Evolutionary conservation across 2,797 vertebrate species (phyloP).

Genomic region (Xenopus petersii): DNA sequence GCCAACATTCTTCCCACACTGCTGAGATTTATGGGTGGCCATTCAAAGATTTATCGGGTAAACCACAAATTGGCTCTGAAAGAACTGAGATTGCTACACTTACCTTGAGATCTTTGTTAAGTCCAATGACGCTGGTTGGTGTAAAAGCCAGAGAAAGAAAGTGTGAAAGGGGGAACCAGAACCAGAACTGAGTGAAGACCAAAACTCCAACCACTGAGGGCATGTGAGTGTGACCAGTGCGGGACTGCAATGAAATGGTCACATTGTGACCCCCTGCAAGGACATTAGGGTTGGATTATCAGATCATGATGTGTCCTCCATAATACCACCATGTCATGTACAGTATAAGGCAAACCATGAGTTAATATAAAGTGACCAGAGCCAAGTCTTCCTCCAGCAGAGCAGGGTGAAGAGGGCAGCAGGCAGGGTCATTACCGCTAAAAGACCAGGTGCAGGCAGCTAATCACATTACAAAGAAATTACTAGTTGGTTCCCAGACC

Average conservation of each 20-base stretch:
- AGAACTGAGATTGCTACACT: neutral
- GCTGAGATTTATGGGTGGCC: neutral
- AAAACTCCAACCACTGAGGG: conserved; percentile 94
- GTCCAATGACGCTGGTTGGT: conserved; percentile 94
- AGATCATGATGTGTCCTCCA: neutral
- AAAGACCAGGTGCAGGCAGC: conserved; percentile 27
- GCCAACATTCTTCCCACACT: neutral
- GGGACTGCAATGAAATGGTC: conserved; percentile 95
- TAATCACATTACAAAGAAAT: conserved; percentile 52
- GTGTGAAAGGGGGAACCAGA: conserved; percentile 98
- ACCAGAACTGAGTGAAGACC: conserved; percentile 99
- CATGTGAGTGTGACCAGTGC: conserved; percentile 98
- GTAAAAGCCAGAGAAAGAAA: conserved; percentile 94
- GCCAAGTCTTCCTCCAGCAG: conserved; percentile 17
- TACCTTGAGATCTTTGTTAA: conserved; percentile 99
- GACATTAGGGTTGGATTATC: conserved; percentile 2
- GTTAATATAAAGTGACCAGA: conserved; percentile 22
- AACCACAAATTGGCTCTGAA: neutral
- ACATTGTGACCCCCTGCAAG: conserved; percentile 90
- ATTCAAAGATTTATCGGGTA: no score
- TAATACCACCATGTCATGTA: neutral
- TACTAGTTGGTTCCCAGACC: neutral
- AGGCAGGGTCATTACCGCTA: conserved; percentile 44
- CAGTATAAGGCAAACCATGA: neutral
- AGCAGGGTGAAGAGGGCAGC: conserved; percentile 52